phyloP scores from a whole-genome alignment of 1,140 invertebrate species.

The Carcinoscorpius rotundicauda region DNA sequence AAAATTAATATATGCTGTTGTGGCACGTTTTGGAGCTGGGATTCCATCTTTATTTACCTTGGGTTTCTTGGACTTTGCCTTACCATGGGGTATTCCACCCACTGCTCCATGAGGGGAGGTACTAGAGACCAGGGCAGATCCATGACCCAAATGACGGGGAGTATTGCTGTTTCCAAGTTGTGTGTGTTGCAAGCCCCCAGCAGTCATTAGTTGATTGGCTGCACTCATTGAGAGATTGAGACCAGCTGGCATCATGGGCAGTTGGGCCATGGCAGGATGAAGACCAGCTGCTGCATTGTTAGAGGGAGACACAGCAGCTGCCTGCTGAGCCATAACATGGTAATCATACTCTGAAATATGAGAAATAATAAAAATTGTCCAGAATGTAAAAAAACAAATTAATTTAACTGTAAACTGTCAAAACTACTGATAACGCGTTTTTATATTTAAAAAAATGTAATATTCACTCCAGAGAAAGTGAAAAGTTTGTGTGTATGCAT shows the following conservation, averaged over 20 bases:
- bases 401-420: too few relatives aligned
- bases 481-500: too few relatives aligned
- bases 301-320: slow-evolving; percentile 12
- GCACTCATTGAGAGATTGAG: slow-evolving; percentile 23
- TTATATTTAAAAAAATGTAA: too few relatives aligned
- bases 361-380: too few relatives aligned
- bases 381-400: too few relatives aligned
- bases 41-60: slow-evolving; percentile 28
- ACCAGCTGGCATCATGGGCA: slow-evolving; percentile 23
- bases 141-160: too few relatives aligned
- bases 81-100: slow-evolving; percentile 2
- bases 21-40: slow-evolving; percentile 27
- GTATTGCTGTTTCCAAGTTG: too few relatives aligned
- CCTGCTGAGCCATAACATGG: slow-evolving; percentile 26
- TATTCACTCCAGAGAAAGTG: too few relatives aligned
- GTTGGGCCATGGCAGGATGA: slow-evolving; percentile 24
- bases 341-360: slow-evolving; percentile 20
- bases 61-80: slow-evolving; percentile 22
- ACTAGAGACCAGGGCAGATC: too few relatives aligned
- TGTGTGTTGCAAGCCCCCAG: too few relatives aligned
- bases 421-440: too few relatives aligned
- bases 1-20: slow-evolving; percentile 29
- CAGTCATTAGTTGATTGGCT: slow-evolving; percentile 7
- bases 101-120: not conserved
- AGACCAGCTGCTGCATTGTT: slow-evolving; percentile 15